Conservation (phyloP, 2,113 vertebrate genomes). For the Upupa epops region DNA sequence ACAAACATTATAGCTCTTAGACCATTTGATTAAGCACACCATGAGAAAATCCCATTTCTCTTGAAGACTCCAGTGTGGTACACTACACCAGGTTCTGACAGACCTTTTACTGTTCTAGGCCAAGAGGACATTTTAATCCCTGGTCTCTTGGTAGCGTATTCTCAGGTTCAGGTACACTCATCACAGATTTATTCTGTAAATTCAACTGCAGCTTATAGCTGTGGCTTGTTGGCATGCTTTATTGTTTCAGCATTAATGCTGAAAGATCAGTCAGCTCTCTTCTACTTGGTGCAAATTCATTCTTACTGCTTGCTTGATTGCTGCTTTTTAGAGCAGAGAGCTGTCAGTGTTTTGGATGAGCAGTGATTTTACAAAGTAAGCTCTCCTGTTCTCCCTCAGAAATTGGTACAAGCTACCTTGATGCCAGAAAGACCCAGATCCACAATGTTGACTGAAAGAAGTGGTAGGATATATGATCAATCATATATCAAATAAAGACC, state of each 20-base stretch:
- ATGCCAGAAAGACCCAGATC: not conserved
- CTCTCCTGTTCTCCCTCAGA: conserved; percentile 39
- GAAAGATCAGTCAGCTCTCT: conserved; percentile 85
- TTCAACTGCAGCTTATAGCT: conserved; percentile 81
- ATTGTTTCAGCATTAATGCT: conserved; percentile 79
- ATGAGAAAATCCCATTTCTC: conserved; percentile 84
- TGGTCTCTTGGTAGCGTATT: conserved; percentile 82
- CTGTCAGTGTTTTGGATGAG: conserved; percentile 82
- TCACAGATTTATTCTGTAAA: conserved; percentile 81
- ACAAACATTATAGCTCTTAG: conserved; percentile 82
- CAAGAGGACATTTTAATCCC: conserved; percentile 84
- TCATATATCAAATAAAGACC: conserved; percentile 39
- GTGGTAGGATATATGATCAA: not conserved
- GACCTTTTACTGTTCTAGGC: conserved; percentile 81
- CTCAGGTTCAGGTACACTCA: conserved; percentile 77
- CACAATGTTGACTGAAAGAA: not conserved
- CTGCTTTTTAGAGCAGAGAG: conserved; percentile 81
- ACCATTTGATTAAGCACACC: conserved; percentile 73
- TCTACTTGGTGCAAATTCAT: conserved; percentile 85
- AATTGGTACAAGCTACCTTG: not conserved
- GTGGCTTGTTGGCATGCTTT: conserved; percentile 83
- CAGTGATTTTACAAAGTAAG: conserved; percentile 72
- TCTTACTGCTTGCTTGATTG: conserved; percentile 81
- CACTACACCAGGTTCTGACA: conserved; percentile 77
- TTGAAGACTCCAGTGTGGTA: conserved; percentile 81